Base-by-base conservation (phyloP, 2,113 vertebrate genomes). In the Sitta europaea region DNA sequence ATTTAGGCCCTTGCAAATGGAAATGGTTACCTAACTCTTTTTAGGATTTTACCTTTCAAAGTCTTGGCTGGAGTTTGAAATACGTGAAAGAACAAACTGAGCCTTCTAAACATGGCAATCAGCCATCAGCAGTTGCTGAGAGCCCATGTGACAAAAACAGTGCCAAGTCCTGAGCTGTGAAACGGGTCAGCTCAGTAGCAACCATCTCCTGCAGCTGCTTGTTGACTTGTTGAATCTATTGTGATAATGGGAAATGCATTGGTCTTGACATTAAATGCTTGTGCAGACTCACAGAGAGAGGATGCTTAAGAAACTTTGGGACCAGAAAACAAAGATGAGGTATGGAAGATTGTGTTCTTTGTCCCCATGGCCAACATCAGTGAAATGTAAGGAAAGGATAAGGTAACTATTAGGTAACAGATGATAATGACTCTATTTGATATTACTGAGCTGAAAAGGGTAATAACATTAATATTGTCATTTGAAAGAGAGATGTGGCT, bases 171-270 rank as follows among this genome's bases (percentile, higher is more conserved):
- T 2, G 33, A 55, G 93, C 81, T 83, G 71, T 59, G 81, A 55
- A 94, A 58, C 54, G 23, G 62, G 80, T 95, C 91, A 84, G 55
- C 53, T 85, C 92, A 25, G 55, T 21, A 86, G 90, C 78, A 93
- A 72, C 90, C 78, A 43, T 88, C 88, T 92, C 92, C 75, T 92
- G 71, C 95, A 93, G 90, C 86, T 88, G 66, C 71, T 83, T 83
- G 74, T 88, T 95, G 80, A 47, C 87, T 93, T 80, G 82, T 70
- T 79, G 88, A 61, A 83, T 82, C 74, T 79, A 70, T 82, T 25
- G 70, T 73, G 94, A 73, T 90, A 89, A 92, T 73, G 66, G 87
- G 84, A 94, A 81, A 47, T 82, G 36, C 47, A 61, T 61, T 70
- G 51, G 29, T 67, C 74, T 70, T 78, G 89, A 81, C 47, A 42